Evolutionary conservation across 1,140 invertebrate genomes (phyloP).

Genomic region (Whitmania pigra): DNA sequence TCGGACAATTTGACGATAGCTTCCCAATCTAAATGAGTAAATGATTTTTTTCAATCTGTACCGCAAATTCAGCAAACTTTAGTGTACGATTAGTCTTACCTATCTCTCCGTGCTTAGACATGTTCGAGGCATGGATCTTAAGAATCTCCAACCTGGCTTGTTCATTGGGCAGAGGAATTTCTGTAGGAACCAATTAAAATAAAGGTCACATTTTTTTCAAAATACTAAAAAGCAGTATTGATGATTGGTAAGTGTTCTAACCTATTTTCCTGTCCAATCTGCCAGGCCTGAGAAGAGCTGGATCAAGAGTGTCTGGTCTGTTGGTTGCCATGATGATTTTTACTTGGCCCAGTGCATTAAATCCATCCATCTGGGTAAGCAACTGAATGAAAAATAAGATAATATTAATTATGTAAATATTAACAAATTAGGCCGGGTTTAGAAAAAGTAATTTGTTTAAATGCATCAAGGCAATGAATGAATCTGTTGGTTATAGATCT

Average conservation of each 20-base stretch:
- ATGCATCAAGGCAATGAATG: background rate
- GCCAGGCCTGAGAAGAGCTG: constrained; percentile 85
- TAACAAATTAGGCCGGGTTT: too few species aligned
- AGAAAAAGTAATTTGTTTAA: too few species aligned
- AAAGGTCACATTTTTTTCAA: too few species aligned
- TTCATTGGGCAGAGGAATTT: constrained; percentile 96
- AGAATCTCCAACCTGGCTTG: constrained; percentile 90
- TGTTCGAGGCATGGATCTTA: constrained; percentile 91
- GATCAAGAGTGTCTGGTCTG: constrained; percentile 92
- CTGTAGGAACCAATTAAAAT: too few species aligned
- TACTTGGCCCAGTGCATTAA: constrained; percentile 93
- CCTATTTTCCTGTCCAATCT: constrained; percentile 94
- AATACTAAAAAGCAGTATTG: too few species aligned
- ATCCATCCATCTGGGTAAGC: constrained; percentile 99
- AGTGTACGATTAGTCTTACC: constrained; percentile 45
- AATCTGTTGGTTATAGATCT: background rate
- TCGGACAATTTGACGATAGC: constrained; percentile 96
- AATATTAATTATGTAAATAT: too few species aligned
- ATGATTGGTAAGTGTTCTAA: too few species aligned
- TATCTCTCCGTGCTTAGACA: constrained; percentile 97
- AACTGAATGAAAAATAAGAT: constrained; percentile 43
- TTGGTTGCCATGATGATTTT: constrained; percentile 99
- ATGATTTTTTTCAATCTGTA: background rate
- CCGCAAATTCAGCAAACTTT: background rate
- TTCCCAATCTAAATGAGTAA: constrained; percentile 67